Conservation (phyloP, 2,888 invertebrate species). For the Scrobipalpa atriplicella region DNA sequence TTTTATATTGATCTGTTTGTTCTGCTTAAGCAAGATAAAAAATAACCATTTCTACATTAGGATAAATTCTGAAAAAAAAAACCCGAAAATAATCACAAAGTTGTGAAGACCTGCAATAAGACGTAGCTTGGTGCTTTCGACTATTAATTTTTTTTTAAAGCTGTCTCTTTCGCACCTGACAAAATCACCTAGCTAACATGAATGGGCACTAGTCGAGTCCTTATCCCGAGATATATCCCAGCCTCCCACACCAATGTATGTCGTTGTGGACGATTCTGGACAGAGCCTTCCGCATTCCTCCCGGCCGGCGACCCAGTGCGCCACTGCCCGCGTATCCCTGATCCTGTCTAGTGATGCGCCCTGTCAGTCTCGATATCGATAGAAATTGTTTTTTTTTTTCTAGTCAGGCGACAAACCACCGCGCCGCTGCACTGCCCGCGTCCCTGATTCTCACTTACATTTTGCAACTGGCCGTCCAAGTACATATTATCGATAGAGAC, state of each 20-base stretch:
- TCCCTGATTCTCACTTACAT: no score
- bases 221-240: constrained; percentile 16
- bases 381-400: not conserved
- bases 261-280: constrained; percentile 34
- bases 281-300: constrained; percentile 74
- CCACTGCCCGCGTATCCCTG: constrained; percentile 79
- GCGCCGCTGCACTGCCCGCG: no score
- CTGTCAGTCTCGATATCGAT: constrained; percentile 27
- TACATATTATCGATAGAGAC: no score
- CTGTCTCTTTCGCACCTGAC: not conserved
- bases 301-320: constrained; percentile 78
- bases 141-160: not conserved
- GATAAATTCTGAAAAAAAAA: no score
- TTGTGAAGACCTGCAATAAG: no score
- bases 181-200: no score
- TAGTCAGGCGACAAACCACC: not conserved
- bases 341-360: constrained; percentile 67
- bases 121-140: not conserved
- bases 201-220: not conserved
- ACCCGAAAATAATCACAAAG: no score
- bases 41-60: no score
- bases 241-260: constrained; percentile 47
- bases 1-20: not conserved
- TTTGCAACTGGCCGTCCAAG: no score
- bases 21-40: no score